Percentiles rank a stretch among this genome's conserved stretches.
Conservation (phyloP, 2,888 invertebrate species). For the Rotaria magnacalcarata region DNA sequence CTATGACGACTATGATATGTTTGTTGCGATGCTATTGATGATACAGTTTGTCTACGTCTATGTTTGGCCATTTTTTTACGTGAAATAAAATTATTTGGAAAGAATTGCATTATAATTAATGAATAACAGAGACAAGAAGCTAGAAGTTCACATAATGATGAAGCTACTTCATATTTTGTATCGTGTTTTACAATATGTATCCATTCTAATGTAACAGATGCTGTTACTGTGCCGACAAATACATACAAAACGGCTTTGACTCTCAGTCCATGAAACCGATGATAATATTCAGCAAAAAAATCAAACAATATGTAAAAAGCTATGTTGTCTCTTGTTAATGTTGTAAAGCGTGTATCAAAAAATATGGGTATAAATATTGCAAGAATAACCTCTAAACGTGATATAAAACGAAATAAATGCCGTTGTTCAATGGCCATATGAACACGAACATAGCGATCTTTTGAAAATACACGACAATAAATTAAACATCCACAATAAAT, state of each 20-base stretch:
- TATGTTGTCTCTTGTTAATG: not conserved
- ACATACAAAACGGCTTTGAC: not conserved
- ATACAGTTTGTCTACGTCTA: not conserved
- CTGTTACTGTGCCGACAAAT: not conserved
- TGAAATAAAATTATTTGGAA: constrained; percentile 17
- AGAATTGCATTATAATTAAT: constrained; percentile 21
- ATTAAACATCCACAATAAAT: not conserved
- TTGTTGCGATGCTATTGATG: not conserved
- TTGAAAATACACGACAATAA: not conserved
- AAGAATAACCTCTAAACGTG: constrained; percentile 15
- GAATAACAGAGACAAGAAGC: not conserved
- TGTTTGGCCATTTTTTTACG: not conserved
- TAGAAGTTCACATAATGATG: not conserved
- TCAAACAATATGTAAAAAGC: constrained; percentile 22
- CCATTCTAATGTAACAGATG: constrained; percentile 19
- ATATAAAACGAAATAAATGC: constrained; percentile 5
- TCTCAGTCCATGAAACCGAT: not conserved
- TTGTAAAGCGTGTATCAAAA: not conserved
- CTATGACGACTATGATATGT: not conserved
- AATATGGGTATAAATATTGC: not conserved
- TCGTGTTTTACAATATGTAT: not conserved
- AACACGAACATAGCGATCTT: not conserved
- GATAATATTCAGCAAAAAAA: constrained; percentile 16
- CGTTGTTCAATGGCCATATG: constrained; percentile 12
- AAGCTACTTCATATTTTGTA: not conserved